Conservation (phyloP, 2,113 vertebrate species). For the Fukomys damarensis region DNA sequence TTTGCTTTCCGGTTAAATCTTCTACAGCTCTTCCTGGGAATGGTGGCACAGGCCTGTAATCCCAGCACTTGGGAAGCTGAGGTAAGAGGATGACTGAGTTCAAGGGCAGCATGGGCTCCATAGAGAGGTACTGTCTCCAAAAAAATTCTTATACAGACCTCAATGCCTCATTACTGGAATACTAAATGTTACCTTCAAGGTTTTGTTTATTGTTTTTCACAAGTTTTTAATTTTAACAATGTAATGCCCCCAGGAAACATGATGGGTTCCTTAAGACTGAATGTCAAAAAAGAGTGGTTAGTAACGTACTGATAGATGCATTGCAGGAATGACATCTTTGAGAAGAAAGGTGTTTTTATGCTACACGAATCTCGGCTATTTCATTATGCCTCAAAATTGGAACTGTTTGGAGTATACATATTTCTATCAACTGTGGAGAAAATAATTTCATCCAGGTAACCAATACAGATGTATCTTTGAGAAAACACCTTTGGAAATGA, state of each 20-base stretch:
- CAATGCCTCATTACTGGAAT: not conserved
- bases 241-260: not conserved
- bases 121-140: not conserved
- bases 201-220: not conserved
- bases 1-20: not conserved
- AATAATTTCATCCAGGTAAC: not conserved
- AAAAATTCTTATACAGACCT: not conserved
- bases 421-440: not conserved
- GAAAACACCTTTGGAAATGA: not conserved
- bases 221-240: not conserved
- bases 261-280: not conserved
- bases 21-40: not conserved
- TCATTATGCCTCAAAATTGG: not conserved
- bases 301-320: not conserved
- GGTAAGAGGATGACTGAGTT: not conserved
- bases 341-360: not conserved
- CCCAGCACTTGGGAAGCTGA: not conserved
- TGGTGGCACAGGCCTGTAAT: not conserved
- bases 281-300: not conserved
- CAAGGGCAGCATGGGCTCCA: not conserved
- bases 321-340: not conserved
- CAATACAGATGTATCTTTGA: not conserved
- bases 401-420: not conserved
- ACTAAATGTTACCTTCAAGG: not conserved
- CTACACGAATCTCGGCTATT: not conserved